Evolutionary conservation across 2,888 invertebrate species (phyloP).

Genomic region (Apamea anceps): DNA sequence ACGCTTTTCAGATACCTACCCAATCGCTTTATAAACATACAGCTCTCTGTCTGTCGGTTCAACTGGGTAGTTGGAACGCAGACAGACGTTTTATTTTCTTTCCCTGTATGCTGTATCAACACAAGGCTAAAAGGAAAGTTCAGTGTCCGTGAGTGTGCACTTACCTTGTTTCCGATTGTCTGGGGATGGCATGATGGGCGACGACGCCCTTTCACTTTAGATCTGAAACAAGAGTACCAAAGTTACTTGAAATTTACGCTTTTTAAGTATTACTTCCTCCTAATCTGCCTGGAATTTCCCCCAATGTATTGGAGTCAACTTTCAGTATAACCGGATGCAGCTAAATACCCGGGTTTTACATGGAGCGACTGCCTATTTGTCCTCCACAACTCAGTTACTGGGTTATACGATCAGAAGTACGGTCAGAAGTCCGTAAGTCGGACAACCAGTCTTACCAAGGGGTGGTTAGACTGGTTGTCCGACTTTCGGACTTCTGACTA

Average conservation of each 20-base stretch:
- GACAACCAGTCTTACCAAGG: too few relatives aligned
- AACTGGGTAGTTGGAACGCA: not conserved
- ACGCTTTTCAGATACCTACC: not conserved
- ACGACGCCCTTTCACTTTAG: conserved; percentile 52
- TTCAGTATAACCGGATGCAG: not conserved
- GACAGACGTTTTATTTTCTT: conserved; percentile 22
- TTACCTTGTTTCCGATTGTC: conserved; percentile 73
- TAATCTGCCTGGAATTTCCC: not conserved
- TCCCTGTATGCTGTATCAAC: conserved; percentile 1
- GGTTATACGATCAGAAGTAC: too few relatives aligned
- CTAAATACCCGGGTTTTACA: too few relatives aligned
- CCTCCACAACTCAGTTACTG: too few relatives aligned
- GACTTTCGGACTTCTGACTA: too few relatives aligned
- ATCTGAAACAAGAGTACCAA: conserved; percentile 61
- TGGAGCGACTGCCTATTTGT: too few relatives aligned
- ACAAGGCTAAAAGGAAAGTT: conserved; percentile 37
- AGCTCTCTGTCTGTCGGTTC: not conserved
- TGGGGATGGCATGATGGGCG: conserved; percentile 73
- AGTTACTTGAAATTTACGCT: not conserved
- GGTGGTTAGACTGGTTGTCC: too few relatives aligned
- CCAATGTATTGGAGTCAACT: not conserved
- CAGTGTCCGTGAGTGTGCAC: conserved; percentile 20
- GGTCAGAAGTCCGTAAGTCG: too few relatives aligned
- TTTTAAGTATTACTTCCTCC: not conserved
- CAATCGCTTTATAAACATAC: conserved; percentile 11